Conservation (phyloP, 2,888 invertebrate species). For the Agrotis ipsilon region DNA sequence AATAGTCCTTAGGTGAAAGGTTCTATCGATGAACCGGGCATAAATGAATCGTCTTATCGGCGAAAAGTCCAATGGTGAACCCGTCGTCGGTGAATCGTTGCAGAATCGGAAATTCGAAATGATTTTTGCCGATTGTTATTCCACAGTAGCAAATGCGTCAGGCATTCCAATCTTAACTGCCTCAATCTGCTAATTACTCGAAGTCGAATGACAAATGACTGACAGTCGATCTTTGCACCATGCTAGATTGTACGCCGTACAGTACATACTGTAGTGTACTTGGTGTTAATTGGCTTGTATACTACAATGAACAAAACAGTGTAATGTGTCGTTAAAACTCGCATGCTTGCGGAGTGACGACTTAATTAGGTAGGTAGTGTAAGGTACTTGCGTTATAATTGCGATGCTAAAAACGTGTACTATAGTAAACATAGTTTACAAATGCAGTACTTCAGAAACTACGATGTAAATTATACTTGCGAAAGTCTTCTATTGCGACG, state of each 20-base stretch:
- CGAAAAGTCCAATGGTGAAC: no score
- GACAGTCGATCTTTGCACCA: slow-evolving; percentile 43
- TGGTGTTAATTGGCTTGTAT: slow-evolving; percentile 51
- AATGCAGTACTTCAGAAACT: no score
- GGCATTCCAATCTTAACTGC: slow-evolving; percentile 12
- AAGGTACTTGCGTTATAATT: not conserved
- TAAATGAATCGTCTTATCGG: no score
- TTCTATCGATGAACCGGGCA: no score
- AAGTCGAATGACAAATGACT: slow-evolving; percentile 8
- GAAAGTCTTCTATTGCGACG: no score
- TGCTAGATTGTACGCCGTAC: slow-evolving; percentile 33
- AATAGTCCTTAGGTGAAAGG: no score
- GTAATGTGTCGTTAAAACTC: slow-evolving; percentile 33
- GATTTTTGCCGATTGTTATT: no score
- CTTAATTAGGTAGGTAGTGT: slow-evolving; percentile 28
- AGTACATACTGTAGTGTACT: slow-evolving; percentile 1
- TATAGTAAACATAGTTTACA: no score
- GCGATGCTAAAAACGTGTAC: no score
- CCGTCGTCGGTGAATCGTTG: no score
- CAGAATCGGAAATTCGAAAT: no score
- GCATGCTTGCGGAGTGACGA: slow-evolving; percentile 10
- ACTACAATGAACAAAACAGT: slow-evolving; percentile 23
- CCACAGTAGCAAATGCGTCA: not conserved
- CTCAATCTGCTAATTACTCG: slow-evolving; percentile 36
- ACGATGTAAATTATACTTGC: no score